phyloP scores from a whole-genome alignment of 1,140 invertebrate species.

The Chymomyza costata region DNA sequence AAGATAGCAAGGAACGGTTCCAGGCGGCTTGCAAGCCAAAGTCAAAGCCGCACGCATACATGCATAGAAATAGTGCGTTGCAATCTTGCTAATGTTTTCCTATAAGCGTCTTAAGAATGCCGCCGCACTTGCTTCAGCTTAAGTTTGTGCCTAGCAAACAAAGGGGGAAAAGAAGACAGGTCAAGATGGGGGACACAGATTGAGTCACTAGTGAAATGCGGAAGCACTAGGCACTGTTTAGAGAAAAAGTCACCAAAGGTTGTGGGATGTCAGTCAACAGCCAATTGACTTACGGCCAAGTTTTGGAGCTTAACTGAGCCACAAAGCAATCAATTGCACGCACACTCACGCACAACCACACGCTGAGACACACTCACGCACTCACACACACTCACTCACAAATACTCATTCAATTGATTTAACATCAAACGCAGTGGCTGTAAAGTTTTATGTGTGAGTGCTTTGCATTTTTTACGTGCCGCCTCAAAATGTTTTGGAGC shows the following conservation, averaged over 20 bases:
- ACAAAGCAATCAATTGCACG: constrained; percentile 27
- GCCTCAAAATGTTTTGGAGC: constrained; percentile 63
- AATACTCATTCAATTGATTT: constrained; percentile 63
- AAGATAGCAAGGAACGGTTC: neutral
- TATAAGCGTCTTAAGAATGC: constrained; percentile 45
- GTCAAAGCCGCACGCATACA: constrained; percentile 59
- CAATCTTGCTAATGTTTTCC: constrained; percentile 73
- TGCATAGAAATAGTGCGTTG: constrained; percentile 21
- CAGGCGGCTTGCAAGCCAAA: constrained; percentile 25
- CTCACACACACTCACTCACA: neutral
- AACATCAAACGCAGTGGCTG: constrained; percentile 45
- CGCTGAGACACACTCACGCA: constrained; percentile 28
- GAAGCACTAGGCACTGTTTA: no score
- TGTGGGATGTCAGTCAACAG: constrained; percentile 21
- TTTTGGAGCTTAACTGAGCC: no score
- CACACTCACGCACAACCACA: neutral
- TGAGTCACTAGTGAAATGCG: constrained; percentile 3
- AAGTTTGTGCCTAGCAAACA: constrained; percentile 60
- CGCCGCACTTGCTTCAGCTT: constrained; percentile 30
- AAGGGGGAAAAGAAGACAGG: constrained; percentile 52
- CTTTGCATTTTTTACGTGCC: constrained; percentile 66
- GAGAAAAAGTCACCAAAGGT: neutral
- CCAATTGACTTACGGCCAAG: constrained; percentile 41
- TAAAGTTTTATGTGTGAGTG: neutral
- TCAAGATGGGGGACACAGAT: constrained; percentile 19